These are phyloP conservation scores for Octonoba sinensis DNA, from an alignment of 2,888 invertebrate genomes.

Conservation along the genomic window DNA sequence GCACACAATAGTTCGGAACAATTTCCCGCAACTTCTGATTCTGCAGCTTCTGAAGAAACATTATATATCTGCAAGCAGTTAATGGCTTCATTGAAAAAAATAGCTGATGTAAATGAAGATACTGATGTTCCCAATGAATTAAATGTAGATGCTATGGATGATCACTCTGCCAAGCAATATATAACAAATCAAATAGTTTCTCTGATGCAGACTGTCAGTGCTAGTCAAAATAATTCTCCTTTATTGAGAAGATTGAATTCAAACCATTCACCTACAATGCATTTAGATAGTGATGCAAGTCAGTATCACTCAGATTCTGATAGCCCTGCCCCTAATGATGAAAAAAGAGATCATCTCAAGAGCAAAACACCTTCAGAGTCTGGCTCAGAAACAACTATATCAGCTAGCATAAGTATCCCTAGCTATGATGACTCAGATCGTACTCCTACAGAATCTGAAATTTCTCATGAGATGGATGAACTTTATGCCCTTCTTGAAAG, in stretches of 20 bases:
- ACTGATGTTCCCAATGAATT: constrained; percentile 15
- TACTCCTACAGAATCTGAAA: constrained; percentile 66
- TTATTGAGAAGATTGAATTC: constrained; percentile 33
- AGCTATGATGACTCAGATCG: constrained; percentile 66
- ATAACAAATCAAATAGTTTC: constrained; percentile 66
- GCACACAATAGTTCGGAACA: not conserved
- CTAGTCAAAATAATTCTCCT: constrained; percentile 63
- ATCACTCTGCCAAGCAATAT: constrained; percentile 64
- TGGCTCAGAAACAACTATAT: constrained; percentile 66
- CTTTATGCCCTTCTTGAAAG: constrained; percentile 63
- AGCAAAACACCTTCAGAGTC: constrained; percentile 66
- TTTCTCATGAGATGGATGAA: constrained; percentile 67
- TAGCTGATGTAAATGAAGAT: constrained; percentile 73
- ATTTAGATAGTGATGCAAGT: constrained; percentile 45
- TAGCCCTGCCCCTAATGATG: constrained; percentile 52
- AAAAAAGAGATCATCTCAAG: constrained; percentile 36
- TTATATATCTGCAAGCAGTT: constrained; percentile 89
- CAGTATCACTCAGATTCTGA: constrained; percentile 60
- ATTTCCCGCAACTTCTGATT: constrained; percentile 9
- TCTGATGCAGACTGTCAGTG: constrained; percentile 66
- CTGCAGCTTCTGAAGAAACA: constrained; percentile 78
- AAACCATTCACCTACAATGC: constrained; percentile 15
- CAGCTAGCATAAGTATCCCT: constrained; percentile 66
- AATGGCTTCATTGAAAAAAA: constrained; percentile 80
- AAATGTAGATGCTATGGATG: constrained; percentile 41